Evolutionary conservation across 1,140 invertebrate species (phyloP).

Genomic region (Scaptomyza hsui): DNA sequence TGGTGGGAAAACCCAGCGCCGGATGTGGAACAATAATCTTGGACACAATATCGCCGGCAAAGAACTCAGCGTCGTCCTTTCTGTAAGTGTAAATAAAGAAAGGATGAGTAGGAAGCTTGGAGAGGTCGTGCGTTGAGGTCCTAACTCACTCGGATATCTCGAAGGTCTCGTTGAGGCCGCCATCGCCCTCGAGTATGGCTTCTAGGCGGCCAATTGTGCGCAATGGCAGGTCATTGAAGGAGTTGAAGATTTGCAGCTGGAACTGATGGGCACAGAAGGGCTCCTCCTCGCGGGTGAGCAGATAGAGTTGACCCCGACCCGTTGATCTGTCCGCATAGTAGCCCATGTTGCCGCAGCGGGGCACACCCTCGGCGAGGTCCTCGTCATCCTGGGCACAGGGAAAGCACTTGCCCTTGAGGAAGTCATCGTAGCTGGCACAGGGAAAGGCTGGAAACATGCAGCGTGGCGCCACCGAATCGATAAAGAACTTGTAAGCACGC

Average conservation of each 20-base stretch:
- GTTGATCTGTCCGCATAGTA: conserved; percentile 94
- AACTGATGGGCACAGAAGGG: conserved; percentile 97
- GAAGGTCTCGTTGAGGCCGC: conserved; percentile 94
- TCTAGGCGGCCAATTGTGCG: conserved; percentile 89
- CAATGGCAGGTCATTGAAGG: conserved; percentile 88
- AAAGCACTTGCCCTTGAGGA: conserved; percentile 87
- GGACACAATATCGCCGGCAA: conserved; percentile 88
- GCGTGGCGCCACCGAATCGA: conserved; percentile 94
- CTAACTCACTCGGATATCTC: conserved; percentile 91
- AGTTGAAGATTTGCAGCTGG: conserved; percentile 91
- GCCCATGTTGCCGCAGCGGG: conserved; percentile 95
- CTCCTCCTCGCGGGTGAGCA: conserved; percentile 95
- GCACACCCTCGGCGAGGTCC: conserved; percentile 83
- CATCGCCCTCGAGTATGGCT: conserved; percentile 91
- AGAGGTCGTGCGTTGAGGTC: no score
- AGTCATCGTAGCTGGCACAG: conserved; percentile 93
- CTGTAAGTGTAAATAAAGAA: conserved; percentile 79
- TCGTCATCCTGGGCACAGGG: conserved; percentile 85
- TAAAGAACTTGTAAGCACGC: conserved; percentile 96
- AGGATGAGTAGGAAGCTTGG: no score
- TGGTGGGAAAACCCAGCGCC: conserved; percentile 89
- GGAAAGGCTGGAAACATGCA: conserved; percentile 95
- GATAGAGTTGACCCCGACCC: conserved; percentile 92
- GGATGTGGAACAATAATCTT: conserved; percentile 95
- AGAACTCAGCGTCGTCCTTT: conserved; percentile 91